Conservation (phyloP, 2,888 invertebrate species). For the Trichopria drosophilae region DNA sequence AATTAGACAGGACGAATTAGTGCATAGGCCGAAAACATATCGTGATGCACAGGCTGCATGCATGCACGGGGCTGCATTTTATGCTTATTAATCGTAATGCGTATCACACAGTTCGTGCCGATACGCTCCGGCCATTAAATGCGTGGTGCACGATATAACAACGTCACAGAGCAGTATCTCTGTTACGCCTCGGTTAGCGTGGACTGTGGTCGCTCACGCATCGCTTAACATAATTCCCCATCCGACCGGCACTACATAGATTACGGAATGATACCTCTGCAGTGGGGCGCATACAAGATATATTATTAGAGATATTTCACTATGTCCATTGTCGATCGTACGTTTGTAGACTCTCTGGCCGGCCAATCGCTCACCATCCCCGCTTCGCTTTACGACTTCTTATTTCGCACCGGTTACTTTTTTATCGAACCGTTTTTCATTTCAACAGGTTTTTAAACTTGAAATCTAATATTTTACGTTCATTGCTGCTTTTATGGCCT, state of each 20-base stretch:
- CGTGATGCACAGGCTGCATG: slow-evolving; percentile 8
- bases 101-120: slow-evolving; percentile 35
- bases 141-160: slow-evolving; percentile 41
- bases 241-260: slow-evolving; percentile 46
- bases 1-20: no score
- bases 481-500: no score
- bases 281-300: no score
- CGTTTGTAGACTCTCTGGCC: no score
- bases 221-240: slow-evolving; percentile 56
- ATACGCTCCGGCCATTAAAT: slow-evolving; percentile 37
- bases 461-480: no score
- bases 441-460: no score
- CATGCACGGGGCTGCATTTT: slow-evolving; percentile 43
- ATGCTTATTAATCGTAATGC: slow-evolving; percentile 50
- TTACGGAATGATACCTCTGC: slow-evolving; percentile 47
- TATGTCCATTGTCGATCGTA: no score
- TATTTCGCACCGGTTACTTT: no score
- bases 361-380: no score
- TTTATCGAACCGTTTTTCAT: no score
- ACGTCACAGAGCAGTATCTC: slow-evolving; percentile 55
- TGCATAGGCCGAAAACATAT: slow-evolving; percentile 14
- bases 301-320: no score
- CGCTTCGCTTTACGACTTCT: no score
- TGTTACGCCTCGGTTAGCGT: slow-evolving; percentile 53
- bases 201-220: slow-evolving; percentile 56